Base-by-base conservation (phyloP, 2,888 invertebrate genomes). In the Tenthredo amoena region DNA sequence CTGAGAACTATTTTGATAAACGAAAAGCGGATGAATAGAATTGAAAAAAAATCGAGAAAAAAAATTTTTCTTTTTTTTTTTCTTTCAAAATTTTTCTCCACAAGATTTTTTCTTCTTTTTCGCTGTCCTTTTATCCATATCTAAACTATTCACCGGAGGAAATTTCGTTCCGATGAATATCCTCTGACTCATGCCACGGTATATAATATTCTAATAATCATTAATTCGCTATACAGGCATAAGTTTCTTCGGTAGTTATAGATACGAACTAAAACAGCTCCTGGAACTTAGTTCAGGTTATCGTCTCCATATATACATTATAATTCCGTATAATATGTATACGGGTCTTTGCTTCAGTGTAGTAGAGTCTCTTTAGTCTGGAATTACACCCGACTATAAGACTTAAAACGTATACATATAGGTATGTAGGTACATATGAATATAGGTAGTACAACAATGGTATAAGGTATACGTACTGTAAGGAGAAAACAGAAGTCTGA, bases 401-500 rank as follows among this genome's bases (percentile, higher is more conserved):
- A 50, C 55, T 55, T n/a, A n/a, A 62, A 12, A 26, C 26, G 26
- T 26, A 62, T 26, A 62, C 2, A 12, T 21, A 26, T 21, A 26
- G 7, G 0, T 9, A 26, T 2, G 21, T n/a, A 62, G 4, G 3
- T 21, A 26, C 26, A 62, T 12, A 62, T 62, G 62, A 7, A 62
- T 62, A 31, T 62, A 62, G 12, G 26, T 62, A 9, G 26, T 62
- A 62, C 62, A 62, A 21, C 21, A 21, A 62, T 62, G 62, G 21
- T 12, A 47, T 58, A 62, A 62, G 55, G 12, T 15, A 26, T 58
- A 58, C 9, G 58, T 58, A 21, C 12, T 62, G 12, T 62, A 62
- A 62, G 62, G 26, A 62, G 26, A 62, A 62, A 62, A 62, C 62
- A 62, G 62, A 62, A 62, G 62, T 62, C 26, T 26, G 62, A 62